Evolutionary conservation across 2,888 invertebrate genomes (phyloP).

Genomic region (Chymomyza procnemis): DNA sequence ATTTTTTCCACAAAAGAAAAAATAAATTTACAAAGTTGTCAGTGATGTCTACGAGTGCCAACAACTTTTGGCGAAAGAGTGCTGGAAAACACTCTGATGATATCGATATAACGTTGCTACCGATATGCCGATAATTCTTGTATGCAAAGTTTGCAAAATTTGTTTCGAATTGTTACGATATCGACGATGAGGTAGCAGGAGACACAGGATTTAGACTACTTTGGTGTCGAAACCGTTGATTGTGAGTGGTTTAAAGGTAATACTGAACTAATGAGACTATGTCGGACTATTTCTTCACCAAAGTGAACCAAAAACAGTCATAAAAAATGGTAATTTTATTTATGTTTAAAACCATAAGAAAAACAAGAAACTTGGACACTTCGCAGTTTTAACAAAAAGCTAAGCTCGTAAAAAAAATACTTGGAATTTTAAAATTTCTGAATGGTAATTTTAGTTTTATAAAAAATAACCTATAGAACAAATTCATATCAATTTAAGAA

Average conservation of each 20-base stretch:
- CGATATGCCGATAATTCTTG: constrained; percentile 28
- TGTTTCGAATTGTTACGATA: constrained; percentile 89
- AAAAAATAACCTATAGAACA: no score
- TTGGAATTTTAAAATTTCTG: no score
- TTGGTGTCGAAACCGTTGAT: constrained; percentile 99
- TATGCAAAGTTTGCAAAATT: constrained; percentile 35
- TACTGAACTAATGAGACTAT: constrained; percentile 98
- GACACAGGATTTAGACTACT: constrained; percentile 94
- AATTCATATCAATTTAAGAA: no score
- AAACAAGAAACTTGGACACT: no score
- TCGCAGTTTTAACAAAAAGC: no score
- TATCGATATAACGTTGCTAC: constrained; percentile 16
- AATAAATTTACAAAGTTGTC: background rate
- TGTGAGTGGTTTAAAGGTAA: constrained; percentile 99
- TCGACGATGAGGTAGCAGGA: constrained; percentile 99
- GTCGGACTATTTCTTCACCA: constrained; percentile 96
- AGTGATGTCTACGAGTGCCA: no score
- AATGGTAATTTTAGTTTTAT: no score
- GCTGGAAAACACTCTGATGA: constrained; percentile 6
- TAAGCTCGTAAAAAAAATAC: no score
- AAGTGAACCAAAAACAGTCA: constrained; percentile 96
- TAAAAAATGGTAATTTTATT: no score
- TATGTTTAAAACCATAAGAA: no score
- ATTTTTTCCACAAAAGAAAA: no score
- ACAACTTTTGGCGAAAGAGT: no score